Conservation (phyloP, 2,888 invertebrate species). For the Acanthosepion pharaonis region DNA sequence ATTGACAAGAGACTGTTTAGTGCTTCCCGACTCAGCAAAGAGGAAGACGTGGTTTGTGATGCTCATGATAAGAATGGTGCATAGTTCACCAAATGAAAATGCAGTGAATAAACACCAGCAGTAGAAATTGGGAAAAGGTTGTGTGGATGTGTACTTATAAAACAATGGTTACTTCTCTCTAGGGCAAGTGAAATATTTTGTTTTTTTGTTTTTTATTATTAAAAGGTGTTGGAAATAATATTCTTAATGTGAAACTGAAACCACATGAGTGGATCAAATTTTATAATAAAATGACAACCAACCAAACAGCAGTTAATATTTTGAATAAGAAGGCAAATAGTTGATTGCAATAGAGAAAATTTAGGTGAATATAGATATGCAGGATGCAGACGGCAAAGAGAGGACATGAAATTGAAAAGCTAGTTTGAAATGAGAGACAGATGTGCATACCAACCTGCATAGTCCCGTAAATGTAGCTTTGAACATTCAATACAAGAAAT, state of each 20-base stretch:
- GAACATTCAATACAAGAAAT: constrained; percentile 20
- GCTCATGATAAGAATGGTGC: too few species aligned
- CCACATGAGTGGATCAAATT: too few species aligned
- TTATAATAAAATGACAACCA: not conserved
- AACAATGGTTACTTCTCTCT: too few species aligned
- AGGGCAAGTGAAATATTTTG: too few species aligned
- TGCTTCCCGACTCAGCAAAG: constrained; percentile 33
- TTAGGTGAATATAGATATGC: too few species aligned
- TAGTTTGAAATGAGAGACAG: not conserved
- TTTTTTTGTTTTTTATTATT: too few species aligned
- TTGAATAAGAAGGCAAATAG: constrained; percentile 11
- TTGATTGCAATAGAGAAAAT: not conserved
- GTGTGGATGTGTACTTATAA: too few species aligned
- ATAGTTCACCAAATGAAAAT: too few species aligned
- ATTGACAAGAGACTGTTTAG: not conserved
- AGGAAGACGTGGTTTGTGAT: not conserved
- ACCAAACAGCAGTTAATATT: constrained; percentile 33
- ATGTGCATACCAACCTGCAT: constrained; percentile 18
- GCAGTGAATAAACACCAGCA: too few species aligned
- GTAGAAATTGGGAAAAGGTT: too few species aligned
- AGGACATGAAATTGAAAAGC: not conserved
- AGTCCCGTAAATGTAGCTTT: not conserved
- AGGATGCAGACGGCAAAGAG: not conserved
- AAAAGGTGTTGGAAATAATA: too few species aligned
- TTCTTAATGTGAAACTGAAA: too few species aligned